phyloP scores from a whole-genome alignment of 1,140 invertebrate genomes.

The Rhyacophila brunnea region DNA sequence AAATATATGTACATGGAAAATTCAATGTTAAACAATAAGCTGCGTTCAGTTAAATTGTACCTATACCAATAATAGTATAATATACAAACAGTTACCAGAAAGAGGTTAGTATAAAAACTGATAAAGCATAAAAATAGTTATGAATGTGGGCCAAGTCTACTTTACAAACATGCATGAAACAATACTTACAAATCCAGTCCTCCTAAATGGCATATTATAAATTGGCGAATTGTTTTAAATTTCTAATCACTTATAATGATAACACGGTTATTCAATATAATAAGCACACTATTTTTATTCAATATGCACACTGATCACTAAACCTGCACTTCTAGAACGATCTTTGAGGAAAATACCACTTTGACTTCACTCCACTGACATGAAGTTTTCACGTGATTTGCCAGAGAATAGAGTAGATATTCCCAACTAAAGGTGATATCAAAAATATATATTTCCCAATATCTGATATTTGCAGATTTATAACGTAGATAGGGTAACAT shows the following conservation, averaged over 20 bases:
- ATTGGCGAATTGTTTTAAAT: neutral
- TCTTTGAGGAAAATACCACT: constrained; percentile 15
- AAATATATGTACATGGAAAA: too few relatives aligned
- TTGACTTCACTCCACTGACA: too few relatives aligned
- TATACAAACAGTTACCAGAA: constrained; percentile 7
- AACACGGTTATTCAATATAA: constrained; percentile 11
- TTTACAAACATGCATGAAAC: constrained; percentile 4
- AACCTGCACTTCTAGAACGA: constrained; percentile 24
- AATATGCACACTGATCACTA: constrained; percentile 8
- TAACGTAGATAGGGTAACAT: too few relatives aligned
- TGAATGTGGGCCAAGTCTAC: constrained; percentile 14
- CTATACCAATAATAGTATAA: too few relatives aligned
- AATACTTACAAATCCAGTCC: constrained; percentile 20
- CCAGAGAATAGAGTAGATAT: too few relatives aligned
- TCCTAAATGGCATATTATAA: constrained; percentile 18
- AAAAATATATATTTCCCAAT: too few relatives aligned
- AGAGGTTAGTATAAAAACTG: constrained; percentile 16
- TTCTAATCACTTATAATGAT: constrained; percentile 3
- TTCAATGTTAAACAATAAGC: too few relatives aligned
- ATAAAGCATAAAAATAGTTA: constrained; percentile 27
- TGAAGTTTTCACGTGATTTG: constrained; percentile 11
- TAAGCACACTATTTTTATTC: constrained; percentile 10
- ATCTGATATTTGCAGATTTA: too few relatives aligned
- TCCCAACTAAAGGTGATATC: too few relatives aligned
- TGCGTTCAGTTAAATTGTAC: too few relatives aligned